These are phyloP conservation scores for Neopelma chrysocephalum DNA, from an alignment of 2,797 vertebrate species.

Conservation along the genomic window DNA sequence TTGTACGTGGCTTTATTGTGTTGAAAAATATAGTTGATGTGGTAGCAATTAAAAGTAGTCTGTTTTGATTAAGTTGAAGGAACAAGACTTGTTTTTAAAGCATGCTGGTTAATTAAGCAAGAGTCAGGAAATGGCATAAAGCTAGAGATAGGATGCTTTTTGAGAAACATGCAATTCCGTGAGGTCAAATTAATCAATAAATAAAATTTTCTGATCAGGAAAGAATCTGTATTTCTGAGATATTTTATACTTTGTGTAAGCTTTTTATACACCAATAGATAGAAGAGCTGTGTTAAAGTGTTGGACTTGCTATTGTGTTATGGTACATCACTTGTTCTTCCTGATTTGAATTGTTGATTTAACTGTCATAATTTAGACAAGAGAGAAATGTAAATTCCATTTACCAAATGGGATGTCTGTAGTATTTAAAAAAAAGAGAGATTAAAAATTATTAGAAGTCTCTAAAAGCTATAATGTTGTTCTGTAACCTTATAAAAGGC, in stretches of 20 bases:
- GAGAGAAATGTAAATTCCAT: constrained; percentile 53
- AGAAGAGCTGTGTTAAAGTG: constrained; percentile 41
- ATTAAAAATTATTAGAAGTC: constrained; percentile 32
- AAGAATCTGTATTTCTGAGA: not conserved
- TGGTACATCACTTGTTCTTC: not conserved
- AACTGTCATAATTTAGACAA: constrained; percentile 32
- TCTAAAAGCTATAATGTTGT: constrained; percentile 22
- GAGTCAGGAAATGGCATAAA: constrained; percentile 24
- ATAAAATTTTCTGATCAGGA: constrained; percentile 32
- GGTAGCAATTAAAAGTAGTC: constrained; percentile 40
- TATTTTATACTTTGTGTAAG: constrained; percentile 42
- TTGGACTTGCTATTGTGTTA: constrained; percentile 12
- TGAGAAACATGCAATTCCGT: constrained; percentile 23
- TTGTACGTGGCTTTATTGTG: constrained; percentile 2
- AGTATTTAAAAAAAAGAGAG: constrained; percentile 26
- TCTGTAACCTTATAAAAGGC: constrained; percentile 37
- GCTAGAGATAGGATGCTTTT: not conserved
- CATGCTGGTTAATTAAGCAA: constrained; percentile 56
- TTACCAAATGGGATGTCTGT: constrained; percentile 28
- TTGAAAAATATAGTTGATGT: constrained; percentile 13
- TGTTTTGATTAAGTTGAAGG: constrained; percentile 38
- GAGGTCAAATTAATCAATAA: constrained; percentile 40
- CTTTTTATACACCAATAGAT: constrained; percentile 3
- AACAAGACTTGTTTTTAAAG: constrained; percentile 27
- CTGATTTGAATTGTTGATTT: constrained; percentile 46